A percentile compares a stretch with the other conserved stretches of the same genome.
These are phyloP conservation scores for Scaptomyza cyrtandrae DNA, from an alignment of 2,888 invertebrate genomes.

Conservation along the genomic window DNA sequence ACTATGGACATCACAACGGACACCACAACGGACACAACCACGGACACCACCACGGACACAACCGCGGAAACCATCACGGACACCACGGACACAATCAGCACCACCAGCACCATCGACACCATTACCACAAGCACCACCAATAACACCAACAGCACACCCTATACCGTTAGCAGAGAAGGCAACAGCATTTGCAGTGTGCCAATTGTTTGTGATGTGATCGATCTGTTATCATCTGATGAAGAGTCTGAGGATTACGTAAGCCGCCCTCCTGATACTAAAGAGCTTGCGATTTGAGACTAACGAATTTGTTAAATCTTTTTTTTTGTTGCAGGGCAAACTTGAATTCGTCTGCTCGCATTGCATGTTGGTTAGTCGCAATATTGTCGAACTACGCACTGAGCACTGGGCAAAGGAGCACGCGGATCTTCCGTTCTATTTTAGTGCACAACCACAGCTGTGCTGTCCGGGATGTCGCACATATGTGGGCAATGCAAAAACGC, in stretches of 20 bases:
- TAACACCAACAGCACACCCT: no score
- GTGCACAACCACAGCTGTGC: slow-evolving; percentile 64
- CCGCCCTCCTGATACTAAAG: not conserved
- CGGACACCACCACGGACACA: no score
- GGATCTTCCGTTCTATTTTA: slow-evolving; percentile 75
- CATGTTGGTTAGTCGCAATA: slow-evolving; percentile 46
- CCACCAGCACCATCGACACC: not conserved
- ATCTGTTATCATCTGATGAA: slow-evolving; percentile 54
- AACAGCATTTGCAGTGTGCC: not conserved
- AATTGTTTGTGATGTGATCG: slow-evolving; percentile 16
- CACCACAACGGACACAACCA: no score
- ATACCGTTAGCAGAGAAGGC: not conserved
- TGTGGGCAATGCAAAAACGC: slow-evolving; percentile 54
- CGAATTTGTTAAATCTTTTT: not conserved
- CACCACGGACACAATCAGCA: not conserved
- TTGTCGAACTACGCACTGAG: slow-evolving; percentile 52
- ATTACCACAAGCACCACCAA: no score
- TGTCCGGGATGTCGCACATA: slow-evolving; percentile 71
- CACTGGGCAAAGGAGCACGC: slow-evolving; percentile 66
- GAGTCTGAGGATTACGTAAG: slow-evolving; percentile 23
- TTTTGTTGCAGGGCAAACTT: slow-evolving; percentile 20
- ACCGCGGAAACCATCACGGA: no score
- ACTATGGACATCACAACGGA: not conserved
- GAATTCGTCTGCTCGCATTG: slow-evolving; percentile 76
- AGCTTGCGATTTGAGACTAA: no score